A percentile compares a stretch with the other conserved stretches of the same genome.
Conservation (phyloP, 2,888 invertebrate genomes). For the Tipula vernalis region DNA sequence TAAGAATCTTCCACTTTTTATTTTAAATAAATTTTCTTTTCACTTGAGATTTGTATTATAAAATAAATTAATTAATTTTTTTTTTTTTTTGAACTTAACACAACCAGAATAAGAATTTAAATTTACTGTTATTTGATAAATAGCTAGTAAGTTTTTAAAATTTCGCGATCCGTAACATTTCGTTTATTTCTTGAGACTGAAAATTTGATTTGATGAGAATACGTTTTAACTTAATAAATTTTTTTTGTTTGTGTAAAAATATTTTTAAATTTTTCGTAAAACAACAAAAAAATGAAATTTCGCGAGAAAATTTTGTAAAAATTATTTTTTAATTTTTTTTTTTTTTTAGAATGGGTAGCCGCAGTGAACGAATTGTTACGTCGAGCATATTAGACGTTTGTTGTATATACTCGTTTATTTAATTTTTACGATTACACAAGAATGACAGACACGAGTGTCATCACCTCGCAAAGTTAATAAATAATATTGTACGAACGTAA, state of each 20-base stretch:
- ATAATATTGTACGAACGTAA: neutral
- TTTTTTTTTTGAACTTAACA: neutral
- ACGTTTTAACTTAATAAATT: neutral
- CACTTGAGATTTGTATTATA: neutral
- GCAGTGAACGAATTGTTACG: neutral
- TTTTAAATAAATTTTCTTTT: neutral
- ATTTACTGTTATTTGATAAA: neutral
- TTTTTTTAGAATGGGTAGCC: neutral
- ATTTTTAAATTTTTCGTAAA: neutral
- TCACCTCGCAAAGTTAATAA: neutral
- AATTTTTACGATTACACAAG: neutral
- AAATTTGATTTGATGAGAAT: neutral
- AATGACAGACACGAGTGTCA: neutral
- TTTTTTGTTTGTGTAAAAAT: neutral
- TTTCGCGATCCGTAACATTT: slow-evolving; percentile 7
- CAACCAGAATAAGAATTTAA: neutral
- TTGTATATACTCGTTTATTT: neutral
- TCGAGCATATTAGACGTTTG: neutral
- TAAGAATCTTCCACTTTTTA: neutral
- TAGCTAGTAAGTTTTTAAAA: neutral
- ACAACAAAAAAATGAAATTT: neutral
- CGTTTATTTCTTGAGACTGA: neutral
- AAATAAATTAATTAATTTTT: neutral
- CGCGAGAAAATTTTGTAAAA: neutral
- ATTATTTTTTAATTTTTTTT: neutral